These are phyloP conservation scores for Netta rufina DNA, from an alignment of 2,797 vertebrate genomes.

Conservation along the genomic window DNA sequence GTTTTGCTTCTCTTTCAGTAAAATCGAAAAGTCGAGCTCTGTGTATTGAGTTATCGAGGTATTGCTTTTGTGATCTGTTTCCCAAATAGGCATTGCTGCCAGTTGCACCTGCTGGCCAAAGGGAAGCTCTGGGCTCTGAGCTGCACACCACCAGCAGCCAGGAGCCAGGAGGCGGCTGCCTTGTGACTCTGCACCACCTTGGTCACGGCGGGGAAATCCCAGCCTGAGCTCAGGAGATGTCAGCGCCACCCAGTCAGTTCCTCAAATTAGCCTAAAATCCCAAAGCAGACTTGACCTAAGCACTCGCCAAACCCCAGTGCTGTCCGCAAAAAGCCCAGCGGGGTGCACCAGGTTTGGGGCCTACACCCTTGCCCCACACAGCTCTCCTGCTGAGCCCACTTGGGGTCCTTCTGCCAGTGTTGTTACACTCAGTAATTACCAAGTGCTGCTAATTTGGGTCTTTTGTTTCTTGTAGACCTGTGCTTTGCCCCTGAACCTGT, in stretches of 20 bases:
- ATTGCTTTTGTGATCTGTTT: background rate
- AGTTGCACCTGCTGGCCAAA: background rate
- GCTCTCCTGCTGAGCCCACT: background rate
- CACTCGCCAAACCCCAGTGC: background rate
- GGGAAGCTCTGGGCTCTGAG: background rate
- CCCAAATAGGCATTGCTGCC: background rate
- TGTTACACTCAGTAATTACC: too few species aligned
- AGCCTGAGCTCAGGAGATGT: background rate
- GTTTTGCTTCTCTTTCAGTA: background rate
- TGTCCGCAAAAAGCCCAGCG: background rate
- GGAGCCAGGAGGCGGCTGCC: background rate
- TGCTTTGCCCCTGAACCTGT: background rate
- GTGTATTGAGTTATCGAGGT: background rate
- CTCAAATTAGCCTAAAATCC: constrained; percentile 22
- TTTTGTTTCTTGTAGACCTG: background rate
- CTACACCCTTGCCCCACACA: background rate
- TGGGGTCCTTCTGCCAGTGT: background rate
- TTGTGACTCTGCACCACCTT: background rate
- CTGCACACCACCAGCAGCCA: background rate
- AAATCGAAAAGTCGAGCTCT: background rate
- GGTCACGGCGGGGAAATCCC: background rate
- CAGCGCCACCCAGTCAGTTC: background rate
- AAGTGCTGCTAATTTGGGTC: background rate
- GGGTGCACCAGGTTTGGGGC: background rate
- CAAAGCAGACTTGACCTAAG: background rate